Evolutionary conservation across 1,140 invertebrate species (phyloP).

Genomic region (Chironomus tepperi): DNA sequence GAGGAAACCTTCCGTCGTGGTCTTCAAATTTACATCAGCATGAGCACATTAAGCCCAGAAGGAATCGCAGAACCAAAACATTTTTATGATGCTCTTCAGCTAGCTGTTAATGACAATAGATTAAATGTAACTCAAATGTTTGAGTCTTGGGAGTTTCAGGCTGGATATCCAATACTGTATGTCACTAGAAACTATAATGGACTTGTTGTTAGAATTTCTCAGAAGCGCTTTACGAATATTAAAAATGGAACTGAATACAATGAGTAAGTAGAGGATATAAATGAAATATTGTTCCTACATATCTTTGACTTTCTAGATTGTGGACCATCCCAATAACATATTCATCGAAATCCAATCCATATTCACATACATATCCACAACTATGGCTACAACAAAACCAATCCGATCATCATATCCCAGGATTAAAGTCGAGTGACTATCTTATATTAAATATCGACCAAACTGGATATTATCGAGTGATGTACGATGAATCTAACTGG

Average conservation of each 20-base stretch:
- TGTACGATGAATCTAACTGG: neutral
- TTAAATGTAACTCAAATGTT: neutral
- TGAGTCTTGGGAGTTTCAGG: neutral
- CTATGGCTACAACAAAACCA: neutral
- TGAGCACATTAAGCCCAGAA: neutral
- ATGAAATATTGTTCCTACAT: neutral
- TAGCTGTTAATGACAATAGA: neutral
- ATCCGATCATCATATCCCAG: neutral
- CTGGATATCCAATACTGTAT: neutral
- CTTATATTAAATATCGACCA: neutral
- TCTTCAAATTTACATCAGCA: neutral
- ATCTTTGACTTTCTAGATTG: neutral
- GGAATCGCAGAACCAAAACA: neutral
- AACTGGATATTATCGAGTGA: conserved; percentile 13
- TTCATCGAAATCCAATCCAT: neutral
- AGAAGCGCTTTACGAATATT: neutral
- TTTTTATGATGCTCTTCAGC: neutral
- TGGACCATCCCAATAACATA: conserved; percentile 3
- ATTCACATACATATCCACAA: neutral
- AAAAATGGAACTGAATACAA: neutral
- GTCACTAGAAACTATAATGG: neutral
- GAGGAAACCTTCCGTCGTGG: neutral
- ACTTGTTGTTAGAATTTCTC: neutral
- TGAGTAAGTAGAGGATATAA: neutral
- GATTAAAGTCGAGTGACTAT: neutral